Percentiles rank a stretch among this genome's conserved stretches.
Conservation (phyloP, 2,888 invertebrate genomes). For the Colletes collaris region DNA sequence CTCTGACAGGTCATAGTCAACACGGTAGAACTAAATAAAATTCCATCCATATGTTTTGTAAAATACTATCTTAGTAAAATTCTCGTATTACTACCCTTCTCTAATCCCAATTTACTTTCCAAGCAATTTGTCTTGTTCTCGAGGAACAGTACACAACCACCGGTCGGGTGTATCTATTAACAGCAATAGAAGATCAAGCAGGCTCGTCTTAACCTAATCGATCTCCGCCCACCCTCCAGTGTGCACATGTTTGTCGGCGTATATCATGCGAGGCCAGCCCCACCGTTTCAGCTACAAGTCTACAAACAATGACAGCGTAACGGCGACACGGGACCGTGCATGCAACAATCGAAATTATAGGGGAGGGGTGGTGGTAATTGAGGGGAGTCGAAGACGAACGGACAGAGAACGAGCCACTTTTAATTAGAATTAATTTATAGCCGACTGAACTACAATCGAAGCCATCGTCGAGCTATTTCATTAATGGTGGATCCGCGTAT, state of each 20-base stretch:
- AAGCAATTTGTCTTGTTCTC: constrained; percentile 1
- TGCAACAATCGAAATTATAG: neutral
- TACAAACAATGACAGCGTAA: constrained; percentile 32
- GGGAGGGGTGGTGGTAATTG: neutral
- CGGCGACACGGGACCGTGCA: neutral
- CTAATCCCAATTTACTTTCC: neutral
- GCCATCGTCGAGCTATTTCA: constrained; percentile 4
- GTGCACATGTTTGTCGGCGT: constrained; percentile 5
- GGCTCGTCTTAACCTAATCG: constrained; percentile 30
- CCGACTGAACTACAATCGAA: neutral
- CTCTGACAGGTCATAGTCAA: too few species aligned
- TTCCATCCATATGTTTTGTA: too few species aligned
- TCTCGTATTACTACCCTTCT: too few species aligned
- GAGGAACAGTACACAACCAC: neutral
- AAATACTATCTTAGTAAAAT: too few species aligned
- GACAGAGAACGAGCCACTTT: neutral
- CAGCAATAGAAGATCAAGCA: constrained; percentile 6
- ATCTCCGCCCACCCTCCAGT: constrained; percentile 5
- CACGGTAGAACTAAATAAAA: too few species aligned
- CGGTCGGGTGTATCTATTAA: neutral
- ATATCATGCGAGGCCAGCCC: constrained; percentile 4
- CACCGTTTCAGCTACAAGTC: constrained; percentile 22
- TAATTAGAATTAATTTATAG: constrained; percentile 47
- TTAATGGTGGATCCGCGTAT: constrained; percentile 1
- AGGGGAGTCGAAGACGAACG: neutral